A percentile compares a stretch with the other conserved stretches of the same genome.
Evolutionary conservation across 2,797 vertebrate species (phyloP).

Genomic region (Neosalanx taihuensis): DNA sequence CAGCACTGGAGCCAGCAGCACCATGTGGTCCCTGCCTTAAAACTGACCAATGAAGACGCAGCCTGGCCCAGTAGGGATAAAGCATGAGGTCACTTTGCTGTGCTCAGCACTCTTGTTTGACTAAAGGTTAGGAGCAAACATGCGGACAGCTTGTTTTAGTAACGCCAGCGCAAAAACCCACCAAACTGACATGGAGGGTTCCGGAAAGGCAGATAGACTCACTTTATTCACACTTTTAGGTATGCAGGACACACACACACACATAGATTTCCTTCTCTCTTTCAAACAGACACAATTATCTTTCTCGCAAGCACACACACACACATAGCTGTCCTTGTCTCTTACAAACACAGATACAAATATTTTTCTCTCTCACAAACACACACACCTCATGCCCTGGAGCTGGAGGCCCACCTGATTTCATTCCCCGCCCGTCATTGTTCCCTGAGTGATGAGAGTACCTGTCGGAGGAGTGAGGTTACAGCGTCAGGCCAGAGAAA

Average conservation of each 20-base stretch:
- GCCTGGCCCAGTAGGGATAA: too few species aligned
- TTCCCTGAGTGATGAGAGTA: conserved; percentile 36
- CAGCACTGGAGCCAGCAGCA: conserved; percentile 59
- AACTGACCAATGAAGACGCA: conserved; percentile 5
- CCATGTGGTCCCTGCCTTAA: conserved; percentile 64
- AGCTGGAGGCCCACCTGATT: conserved; percentile 18
- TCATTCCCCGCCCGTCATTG: conserved; percentile 28
- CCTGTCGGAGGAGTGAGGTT: conserved; percentile 42
- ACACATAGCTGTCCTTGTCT: background rate
- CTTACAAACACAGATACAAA: background rate
- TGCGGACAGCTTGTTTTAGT: too few species aligned
- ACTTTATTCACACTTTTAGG: background rate
- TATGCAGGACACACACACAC: too few species aligned
- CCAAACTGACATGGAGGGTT: too few species aligned
- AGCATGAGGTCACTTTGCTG: too few species aligned
- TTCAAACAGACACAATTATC: background rate
- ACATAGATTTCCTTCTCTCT: too few species aligned
- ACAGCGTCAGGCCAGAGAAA: background rate
- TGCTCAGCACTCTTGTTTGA: background rate
- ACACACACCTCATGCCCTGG: background rate
- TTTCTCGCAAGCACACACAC: background rate
- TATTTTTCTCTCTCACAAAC: too few species aligned
- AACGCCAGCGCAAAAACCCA: too few species aligned
- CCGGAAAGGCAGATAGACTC: background rate
- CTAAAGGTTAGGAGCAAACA: background rate